Percentiles rank a stretch among this genome's conserved stretches.
phyloP scores from a whole-genome alignment of 2,113 vertebrate species.

The Vulpes lagopus region DNA sequence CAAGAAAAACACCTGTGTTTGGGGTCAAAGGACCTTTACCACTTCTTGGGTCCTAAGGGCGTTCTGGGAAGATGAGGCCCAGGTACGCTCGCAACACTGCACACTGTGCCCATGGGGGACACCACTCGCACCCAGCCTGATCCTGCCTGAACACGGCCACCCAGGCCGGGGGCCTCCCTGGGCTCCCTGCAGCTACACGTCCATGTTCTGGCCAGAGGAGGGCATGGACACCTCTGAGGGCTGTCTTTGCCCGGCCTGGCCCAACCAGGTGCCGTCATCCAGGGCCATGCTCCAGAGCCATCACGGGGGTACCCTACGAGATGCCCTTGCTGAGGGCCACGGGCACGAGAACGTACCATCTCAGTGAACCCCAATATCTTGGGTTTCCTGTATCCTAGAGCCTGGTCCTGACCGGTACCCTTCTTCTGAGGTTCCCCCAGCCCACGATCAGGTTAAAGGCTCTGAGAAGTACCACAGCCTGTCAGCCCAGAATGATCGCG shows the following conservation, averaged over 20 bases:
- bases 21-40: background rate
- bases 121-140: background rate
- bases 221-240: background rate
- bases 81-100: background rate
- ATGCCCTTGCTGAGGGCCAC: background rate
- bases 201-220: background rate
- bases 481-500: background rate
- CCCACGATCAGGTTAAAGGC: background rate
- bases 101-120: too few species aligned
- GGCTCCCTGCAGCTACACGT: background rate
- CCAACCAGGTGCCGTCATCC: background rate
- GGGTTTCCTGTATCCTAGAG: background rate
- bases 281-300: background rate
- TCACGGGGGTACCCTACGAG: fast-evolving
- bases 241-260: background rate
- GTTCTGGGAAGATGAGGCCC: background rate
- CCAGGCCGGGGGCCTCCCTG: background rate
- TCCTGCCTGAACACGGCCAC: background rate
- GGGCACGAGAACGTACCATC: background rate
- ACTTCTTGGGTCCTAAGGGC: background rate
- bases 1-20: background rate
- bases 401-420: background rate
- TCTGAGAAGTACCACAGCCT: background rate
- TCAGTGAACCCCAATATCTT: background rate
- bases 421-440: background rate